Conservation (phyloP, 2,797 vertebrate genomes). For the Myoxocephalus aenaeus region DNA sequence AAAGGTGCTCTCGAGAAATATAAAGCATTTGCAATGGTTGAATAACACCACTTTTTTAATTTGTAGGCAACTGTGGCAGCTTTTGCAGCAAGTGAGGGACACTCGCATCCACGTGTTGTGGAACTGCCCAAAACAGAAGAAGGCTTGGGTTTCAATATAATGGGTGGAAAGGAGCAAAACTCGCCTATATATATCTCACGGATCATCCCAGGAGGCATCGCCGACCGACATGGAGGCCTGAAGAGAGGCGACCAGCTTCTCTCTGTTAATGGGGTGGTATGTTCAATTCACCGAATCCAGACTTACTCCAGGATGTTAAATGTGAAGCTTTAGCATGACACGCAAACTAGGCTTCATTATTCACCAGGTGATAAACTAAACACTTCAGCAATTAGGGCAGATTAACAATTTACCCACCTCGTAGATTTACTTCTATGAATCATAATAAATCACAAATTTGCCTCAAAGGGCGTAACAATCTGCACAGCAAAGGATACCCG, state of each 20-base stretch:
- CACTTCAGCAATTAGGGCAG: neutral
- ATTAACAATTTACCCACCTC: neutral
- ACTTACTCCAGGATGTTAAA: neutral
- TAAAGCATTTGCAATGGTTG: neutral
- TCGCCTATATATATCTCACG: slow-evolving; percentile 98
- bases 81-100: slow-evolving; percentile 98
- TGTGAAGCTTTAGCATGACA: neutral
- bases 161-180: slow-evolving; percentile 99
- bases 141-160: slow-evolving; percentile 98
- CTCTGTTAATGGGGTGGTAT: slow-evolving; percentile 97
- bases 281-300: slow-evolving; percentile 51
- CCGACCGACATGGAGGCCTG: slow-evolving; percentile 95
- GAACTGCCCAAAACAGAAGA: slow-evolving; percentile 98
- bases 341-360: neutral
- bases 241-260: slow-evolving; percentile 98
- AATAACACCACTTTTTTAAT: slow-evolving; percentile 13
- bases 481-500: neutral
- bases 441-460: neutral
- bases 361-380: neutral
- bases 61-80: slow-evolving; percentile 95
- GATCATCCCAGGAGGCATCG: slow-evolving; percentile 97
- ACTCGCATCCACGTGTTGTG: slow-evolving; percentile 97
- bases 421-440: neutral
- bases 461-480: neutral
- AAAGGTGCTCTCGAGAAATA: neutral